Base-by-base conservation (phyloP, 2,113 vertebrate genomes). In the Epinephelus lanceolatus region DNA sequence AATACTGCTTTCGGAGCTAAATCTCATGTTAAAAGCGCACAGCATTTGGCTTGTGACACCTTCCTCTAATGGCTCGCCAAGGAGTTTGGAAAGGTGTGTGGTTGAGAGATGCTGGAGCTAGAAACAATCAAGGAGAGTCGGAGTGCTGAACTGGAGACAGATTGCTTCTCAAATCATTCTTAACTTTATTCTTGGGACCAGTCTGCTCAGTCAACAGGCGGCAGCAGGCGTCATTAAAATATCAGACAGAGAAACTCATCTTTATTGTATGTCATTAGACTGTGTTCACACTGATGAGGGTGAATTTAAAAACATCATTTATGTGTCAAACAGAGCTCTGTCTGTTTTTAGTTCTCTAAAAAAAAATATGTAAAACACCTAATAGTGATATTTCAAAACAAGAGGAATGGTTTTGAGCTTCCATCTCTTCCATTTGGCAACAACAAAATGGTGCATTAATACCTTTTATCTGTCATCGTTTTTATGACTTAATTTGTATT, bases 81-180 rank as follows among this genome's bases (percentile, higher is more conserved):
- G 10, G 57, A 86, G 73, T 59, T 70, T 47, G 14, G 76, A 81
- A 81, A 78, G 63, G 65, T 76, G 84, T 42, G 49, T 49, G 15
- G 45, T 55, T 19, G 79, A 89, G 68, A 68, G 69, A 81, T 73
- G 45, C 53, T 65, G 49, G n/a, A 51, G 66, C 37, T 47, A 2
- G 33, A 83, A 86, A 70, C 82, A 78, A 61, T 84, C 71, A 37
- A 73, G 77, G n/a, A 27, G 68, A 80, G 19, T 30, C 17, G 33
- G 4, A 78, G 11, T 23, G 61, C 61, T 33, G 69, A 86, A 56
- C 23, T 23, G 14, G n/a, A 77, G 71, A 80, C 61, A 27, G 62
- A 81, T 89, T 80, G 42, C 84, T 87, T 89, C 82, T 89, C 45
- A 85, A 37, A 86, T 74, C 51, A 42, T 18, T 65, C 25, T 70